Percentiles rank a stretch among this genome's conserved stretches.
phyloP scores from a whole-genome alignment of 2,888 invertebrate genomes.

The Hymenopus coronatus region DNA sequence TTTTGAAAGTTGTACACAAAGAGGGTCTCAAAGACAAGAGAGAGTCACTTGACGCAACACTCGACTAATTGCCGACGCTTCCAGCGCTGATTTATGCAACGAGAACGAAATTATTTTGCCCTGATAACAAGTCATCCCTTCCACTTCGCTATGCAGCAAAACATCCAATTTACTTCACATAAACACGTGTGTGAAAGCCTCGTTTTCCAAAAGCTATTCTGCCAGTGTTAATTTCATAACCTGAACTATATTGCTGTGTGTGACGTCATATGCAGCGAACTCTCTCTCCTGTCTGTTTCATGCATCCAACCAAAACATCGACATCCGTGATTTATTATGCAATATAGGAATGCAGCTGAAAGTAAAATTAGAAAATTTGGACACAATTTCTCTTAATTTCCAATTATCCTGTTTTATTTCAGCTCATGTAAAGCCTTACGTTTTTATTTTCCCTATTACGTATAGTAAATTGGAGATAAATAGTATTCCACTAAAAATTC shows the following conservation, averaged over 20 bases:
- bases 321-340: not conserved
- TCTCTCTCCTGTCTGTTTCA: not conserved
- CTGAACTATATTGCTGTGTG: not conserved
- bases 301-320: not conserved
- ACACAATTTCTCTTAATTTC: too few relatives aligned
- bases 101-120: not conserved
- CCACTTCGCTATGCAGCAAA: not conserved
- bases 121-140: not conserved
- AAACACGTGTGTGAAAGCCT: not conserved
- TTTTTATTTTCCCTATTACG: too few relatives aligned
- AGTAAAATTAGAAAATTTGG: too few relatives aligned
- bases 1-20: too few relatives aligned
- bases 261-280: not conserved
- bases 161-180: not conserved
- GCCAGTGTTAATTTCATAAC: not conserved
- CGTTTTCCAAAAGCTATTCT: not conserved
- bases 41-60: not conserved
- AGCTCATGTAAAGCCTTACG: too few relatives aligned
- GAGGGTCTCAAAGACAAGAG: not conserved
- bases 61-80: not conserved
- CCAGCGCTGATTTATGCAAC: not conserved
- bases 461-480: too few relatives aligned
- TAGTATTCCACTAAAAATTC: too few relatives aligned
- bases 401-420: too few relatives aligned
- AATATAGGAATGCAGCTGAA: too few relatives aligned